These are phyloP conservation scores for Discoglossus pictus DNA, from an alignment of 2,797 vertebrate species.

Conservation along the genomic window DNA sequence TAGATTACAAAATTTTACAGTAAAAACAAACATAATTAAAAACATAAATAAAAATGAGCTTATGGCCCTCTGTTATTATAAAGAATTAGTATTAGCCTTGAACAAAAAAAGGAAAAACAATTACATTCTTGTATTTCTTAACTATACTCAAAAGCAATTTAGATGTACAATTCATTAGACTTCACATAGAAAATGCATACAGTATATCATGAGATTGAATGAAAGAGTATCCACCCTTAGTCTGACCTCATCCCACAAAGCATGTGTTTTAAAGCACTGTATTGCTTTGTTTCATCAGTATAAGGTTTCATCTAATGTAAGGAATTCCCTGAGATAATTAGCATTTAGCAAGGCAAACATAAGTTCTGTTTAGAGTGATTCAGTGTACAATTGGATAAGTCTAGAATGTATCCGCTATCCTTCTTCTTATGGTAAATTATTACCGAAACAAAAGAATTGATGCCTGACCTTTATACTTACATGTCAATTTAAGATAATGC, in stretches of 20 bases:
- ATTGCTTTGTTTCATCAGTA: slow-evolving; percentile 9
- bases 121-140: no score
- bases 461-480: slow-evolving; percentile 5
- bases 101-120: no score
- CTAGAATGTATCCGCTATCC: background rate
- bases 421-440: background rate
- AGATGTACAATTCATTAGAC: no score
- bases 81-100: no score
- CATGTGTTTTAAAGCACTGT: background rate
- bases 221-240: slow-evolving; percentile 3
- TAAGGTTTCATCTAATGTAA: slow-evolving; percentile 29
- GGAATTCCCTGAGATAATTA: slow-evolving; percentile 26
- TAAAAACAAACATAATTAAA: no score
- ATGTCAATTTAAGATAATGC: slow-evolving; percentile 14
- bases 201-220: background rate
- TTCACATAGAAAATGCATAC: no score
- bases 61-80: no score
- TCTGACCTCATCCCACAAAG: slow-evolving; percentile 10
- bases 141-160: no score
- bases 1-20: no score
- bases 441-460: background rate
- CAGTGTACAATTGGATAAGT: slow-evolving; percentile 9
- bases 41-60: no score
- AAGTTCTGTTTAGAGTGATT: slow-evolving; percentile 7
- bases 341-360: slow-evolving; percentile 10